phyloP scores from a whole-genome alignment of 2,797 vertebrate genomes.

The Hemibagrus guttatus region DNA sequence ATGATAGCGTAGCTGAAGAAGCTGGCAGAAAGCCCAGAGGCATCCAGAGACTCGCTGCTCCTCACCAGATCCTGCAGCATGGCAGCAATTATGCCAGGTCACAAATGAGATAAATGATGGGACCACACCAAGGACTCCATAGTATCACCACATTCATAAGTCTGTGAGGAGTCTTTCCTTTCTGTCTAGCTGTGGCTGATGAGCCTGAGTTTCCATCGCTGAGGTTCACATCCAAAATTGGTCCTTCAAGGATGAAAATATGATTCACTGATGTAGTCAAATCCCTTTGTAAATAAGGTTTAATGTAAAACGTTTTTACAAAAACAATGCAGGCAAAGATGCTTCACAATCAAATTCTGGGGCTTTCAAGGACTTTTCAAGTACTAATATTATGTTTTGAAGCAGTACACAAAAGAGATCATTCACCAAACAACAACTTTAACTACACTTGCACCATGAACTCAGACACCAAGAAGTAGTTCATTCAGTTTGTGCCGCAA shows the following conservation, averaged over 20 bases:
- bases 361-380: conserved; percentile 23
- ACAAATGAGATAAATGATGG: conserved; percentile 29
- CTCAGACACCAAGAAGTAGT: background rate
- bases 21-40: conserved; percentile 36
- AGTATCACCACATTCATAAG: conserved; percentile 12
- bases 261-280: conserved; percentile 9
- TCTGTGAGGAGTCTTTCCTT: conserved; percentile 12
- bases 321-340: background rate
- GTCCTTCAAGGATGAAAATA: conserved; percentile 1
- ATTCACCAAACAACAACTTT: background rate
- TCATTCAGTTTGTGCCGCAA: background rate
- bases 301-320: conserved; percentile 8
- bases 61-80: conserved; percentile 22
- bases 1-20: conserved; percentile 42
- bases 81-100: conserved; percentile 47
- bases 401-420: conserved; percentile 9
- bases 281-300: background rate
- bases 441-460: background rate
- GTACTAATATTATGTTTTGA: conserved; percentile 25
- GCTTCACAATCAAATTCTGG: background rate
- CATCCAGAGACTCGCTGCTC: conserved; percentile 4
- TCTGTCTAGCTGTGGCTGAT: background rate
- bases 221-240: background rate
- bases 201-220: conserved; percentile 16
- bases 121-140: conserved; percentile 17